Evolutionary conservation across 2,113 vertebrate species (phyloP).

Genomic region (Dolichotis patagonum): DNA sequence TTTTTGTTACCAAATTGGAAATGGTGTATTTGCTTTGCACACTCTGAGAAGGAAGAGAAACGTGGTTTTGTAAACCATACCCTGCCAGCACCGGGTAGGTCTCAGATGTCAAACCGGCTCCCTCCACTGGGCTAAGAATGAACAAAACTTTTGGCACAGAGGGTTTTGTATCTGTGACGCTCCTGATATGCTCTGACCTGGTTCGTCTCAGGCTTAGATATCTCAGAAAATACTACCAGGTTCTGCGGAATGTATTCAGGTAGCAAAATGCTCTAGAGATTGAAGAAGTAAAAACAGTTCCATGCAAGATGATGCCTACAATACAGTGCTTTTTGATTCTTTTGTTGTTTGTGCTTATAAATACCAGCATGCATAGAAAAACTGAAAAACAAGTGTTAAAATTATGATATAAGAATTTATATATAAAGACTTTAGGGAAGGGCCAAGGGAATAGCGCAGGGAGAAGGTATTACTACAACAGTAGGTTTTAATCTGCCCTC

Average conservation of each 20-base stretch:
- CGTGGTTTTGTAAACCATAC: not conserved
- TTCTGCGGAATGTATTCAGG: not conserved
- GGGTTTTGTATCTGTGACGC: not conserved
- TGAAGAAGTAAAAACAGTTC: not conserved
- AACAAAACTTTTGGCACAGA: not conserved
- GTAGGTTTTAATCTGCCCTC: not conserved
- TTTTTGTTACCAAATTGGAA: slow-evolving; percentile 46
- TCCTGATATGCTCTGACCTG: rapidly evolving
- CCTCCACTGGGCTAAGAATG: slow-evolving; percentile 19
- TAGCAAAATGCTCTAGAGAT: not conserved
- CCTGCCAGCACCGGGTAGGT: not conserved
- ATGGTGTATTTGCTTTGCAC: not conserved
- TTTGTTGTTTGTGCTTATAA: not conserved
- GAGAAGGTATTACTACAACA: not conserved
- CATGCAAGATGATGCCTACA: rapidly evolving
- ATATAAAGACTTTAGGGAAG: not conserved
- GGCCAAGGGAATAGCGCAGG: not conserved
- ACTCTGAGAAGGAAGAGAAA: not conserved
- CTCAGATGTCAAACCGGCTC: slow-evolving; percentile 6
- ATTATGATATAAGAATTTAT: not conserved
- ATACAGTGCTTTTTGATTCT: not conserved
- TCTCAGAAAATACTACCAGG: not conserved
- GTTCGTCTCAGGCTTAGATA: not conserved
- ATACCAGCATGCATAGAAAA: not conserved
- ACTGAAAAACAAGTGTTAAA: not conserved